Evolutionary conservation across 2,797 vertebrate genomes (phyloP).

Genomic region (Aplochiton taeniatus): DNA sequence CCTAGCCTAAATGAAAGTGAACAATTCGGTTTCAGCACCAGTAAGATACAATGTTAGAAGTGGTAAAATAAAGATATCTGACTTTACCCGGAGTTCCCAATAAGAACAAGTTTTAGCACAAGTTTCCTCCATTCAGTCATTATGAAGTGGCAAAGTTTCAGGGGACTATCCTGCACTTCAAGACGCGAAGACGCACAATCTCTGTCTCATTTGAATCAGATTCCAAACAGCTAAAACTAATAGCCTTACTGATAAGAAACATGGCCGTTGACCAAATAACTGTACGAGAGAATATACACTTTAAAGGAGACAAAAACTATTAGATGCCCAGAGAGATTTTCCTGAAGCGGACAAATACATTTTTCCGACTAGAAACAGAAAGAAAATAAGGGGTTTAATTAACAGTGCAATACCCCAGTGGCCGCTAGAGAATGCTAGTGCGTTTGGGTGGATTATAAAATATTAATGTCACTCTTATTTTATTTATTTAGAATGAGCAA

Average conservation of each 20-base stretch:
- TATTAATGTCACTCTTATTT: too few species aligned
- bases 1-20: constrained; percentile 30
- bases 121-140: constrained; percentile 44
- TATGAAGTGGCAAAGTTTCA: background rate
- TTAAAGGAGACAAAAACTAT: background rate
- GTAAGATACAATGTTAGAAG: background rate
- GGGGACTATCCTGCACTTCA: background rate
- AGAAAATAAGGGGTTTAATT: too few species aligned
- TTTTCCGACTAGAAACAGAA: too few species aligned
- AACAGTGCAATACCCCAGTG: too few species aligned
- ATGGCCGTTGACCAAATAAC: background rate
- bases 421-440: too few species aligned
- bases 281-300: background rate
- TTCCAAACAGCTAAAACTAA: background rate
- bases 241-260: background rate
- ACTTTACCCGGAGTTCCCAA: constrained; percentile 70
- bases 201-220: background rate
- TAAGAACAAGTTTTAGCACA: constrained; percentile 64
- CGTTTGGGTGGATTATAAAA: too few species aligned
- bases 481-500: too few species aligned
- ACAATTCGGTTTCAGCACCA: constrained; percentile 3
- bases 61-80: rapidly evolving
- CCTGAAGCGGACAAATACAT: too few species aligned
- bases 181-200: background rate
- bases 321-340: background rate